A percentile compares a stretch with the other conserved stretches of the same genome.
phyloP scores from a whole-genome alignment of 2,797 vertebrate genomes.

The Bryconaethiops microstoma region DNA sequence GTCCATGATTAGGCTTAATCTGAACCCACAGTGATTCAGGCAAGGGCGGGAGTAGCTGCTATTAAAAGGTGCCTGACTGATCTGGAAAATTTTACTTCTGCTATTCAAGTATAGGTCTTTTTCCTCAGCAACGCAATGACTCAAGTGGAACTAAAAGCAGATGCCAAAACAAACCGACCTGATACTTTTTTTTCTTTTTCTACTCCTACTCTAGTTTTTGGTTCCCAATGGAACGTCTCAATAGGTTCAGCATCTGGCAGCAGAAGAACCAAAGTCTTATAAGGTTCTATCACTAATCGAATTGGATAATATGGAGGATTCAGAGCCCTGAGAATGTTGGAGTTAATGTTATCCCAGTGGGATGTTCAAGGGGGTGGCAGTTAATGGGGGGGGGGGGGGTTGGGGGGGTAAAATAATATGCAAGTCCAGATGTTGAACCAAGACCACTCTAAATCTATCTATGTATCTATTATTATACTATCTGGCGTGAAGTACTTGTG shows the following conservation, averaged over 20 bases:
- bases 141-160: slow-evolving; percentile 5
- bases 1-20: too few relatives aligned
- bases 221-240: background rate
- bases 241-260: background rate
- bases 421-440: too few relatives aligned
- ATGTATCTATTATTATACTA: too few relatives aligned
- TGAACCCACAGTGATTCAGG: background rate
- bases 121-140: background rate
- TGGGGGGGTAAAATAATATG: too few relatives aligned
- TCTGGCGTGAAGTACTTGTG: too few relatives aligned
- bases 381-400: too few relatives aligned
- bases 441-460: too few relatives aligned
- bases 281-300: too few relatives aligned
- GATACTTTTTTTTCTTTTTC: background rate
- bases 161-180: background rate
- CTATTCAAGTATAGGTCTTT: background rate
- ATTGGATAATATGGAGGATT: too few relatives aligned
- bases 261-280: background rate
- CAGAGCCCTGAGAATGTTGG: too few relatives aligned
- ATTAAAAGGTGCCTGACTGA: background rate
- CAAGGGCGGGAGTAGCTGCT: background rate
- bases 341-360: too few relatives aligned
- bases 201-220: slow-evolving; percentile 1
- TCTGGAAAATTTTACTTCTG: background rate
- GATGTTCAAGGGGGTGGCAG: too few relatives aligned